Percentiles rank a stretch among this genome's conserved stretches.
Conservation (phyloP, 1,140 invertebrate genomes). For the Drosophila prosaltans region DNA sequence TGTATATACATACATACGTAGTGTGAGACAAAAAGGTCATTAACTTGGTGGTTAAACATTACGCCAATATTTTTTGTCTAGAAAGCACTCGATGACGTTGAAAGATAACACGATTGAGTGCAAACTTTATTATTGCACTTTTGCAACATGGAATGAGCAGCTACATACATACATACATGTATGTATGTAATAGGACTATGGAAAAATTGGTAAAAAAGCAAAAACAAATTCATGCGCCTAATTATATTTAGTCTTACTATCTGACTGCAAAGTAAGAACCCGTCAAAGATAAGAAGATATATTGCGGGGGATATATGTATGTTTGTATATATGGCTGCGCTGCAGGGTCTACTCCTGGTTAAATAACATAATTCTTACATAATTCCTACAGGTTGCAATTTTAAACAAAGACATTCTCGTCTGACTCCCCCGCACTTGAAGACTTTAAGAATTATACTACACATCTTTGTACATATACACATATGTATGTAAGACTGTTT, state of each 20-base stretch:
- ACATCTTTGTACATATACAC: not conserved
- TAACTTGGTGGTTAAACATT: conserved; percentile 45
- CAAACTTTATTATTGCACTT: conserved; percentile 6
- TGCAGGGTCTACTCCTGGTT: conserved; percentile 33
- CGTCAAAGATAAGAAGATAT: conserved; percentile 47
- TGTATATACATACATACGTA: not conserved
- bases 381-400: conserved; percentile 11
- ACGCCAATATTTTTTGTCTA: not conserved
- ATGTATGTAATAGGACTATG: not conserved
- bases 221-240: not conserved
- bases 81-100: not conserved
- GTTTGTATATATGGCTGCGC: not conserved
- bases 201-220: not conserved
- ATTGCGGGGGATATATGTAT: conserved; percentile 1
- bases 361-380: conserved; percentile 35
- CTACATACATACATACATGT: too few species aligned
- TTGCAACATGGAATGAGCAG: not conserved
- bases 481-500: conserved; percentile 13
- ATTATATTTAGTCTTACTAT: conserved; percentile 10
- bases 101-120: not conserved
- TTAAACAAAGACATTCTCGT: not conserved
- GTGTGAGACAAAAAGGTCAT: conserved; percentile 50
- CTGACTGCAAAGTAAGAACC: conserved; percentile 25
- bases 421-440: conserved; percentile 1
- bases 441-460: conserved; percentile 1